phyloP scores from a whole-genome alignment of 2,888 invertebrate genomes.

The Nudaria mundana region DNA sequence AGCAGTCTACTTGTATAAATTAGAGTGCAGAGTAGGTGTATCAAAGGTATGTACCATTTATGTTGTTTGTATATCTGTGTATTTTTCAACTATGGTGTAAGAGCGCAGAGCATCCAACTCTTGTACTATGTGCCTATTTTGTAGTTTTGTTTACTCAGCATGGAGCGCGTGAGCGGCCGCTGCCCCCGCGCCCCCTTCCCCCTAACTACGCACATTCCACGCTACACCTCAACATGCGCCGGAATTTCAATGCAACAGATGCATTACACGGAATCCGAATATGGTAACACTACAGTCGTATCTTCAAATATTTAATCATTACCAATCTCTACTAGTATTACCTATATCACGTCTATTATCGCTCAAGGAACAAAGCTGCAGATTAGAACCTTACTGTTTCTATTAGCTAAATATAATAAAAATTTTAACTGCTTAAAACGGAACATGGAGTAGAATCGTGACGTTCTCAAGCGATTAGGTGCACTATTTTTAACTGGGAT shows the following conservation, averaged over 20 bases:
- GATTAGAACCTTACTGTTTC: slow-evolving; percentile 18
- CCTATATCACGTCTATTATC: slow-evolving; percentile 23
- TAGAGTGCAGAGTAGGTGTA: not conserved
- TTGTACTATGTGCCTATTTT: slow-evolving; percentile 50
- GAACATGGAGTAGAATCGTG: slow-evolving; percentile 47
- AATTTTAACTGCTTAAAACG: slow-evolving; percentile 34
- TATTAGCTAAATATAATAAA: slow-evolving; percentile 24
- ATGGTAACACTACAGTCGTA: slow-evolving; percentile 33
- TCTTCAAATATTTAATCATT: slow-evolving; percentile 44
- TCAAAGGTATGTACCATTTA: too few species aligned
- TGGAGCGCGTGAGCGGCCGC: slow-evolving; percentile 45
- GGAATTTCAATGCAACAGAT: slow-evolving; percentile 62
- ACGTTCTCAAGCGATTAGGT: slow-evolving; percentile 61
- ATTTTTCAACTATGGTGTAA: slow-evolving; percentile 22
- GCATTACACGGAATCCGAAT: slow-evolving; percentile 39
- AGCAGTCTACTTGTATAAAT: not conserved
- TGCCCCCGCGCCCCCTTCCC: slow-evolving; percentile 22
- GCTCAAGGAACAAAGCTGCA: slow-evolving; percentile 15
- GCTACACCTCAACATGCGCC: slow-evolving; percentile 44
- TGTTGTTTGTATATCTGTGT: slow-evolving; percentile 29
- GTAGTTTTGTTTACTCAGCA: slow-evolving; percentile 72
- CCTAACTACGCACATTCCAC: slow-evolving; percentile 47
- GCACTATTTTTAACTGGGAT: slow-evolving; percentile 61
- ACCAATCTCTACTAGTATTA: slow-evolving; percentile 25
- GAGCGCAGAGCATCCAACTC: slow-evolving; percentile 51